Evolutionary conservation across 1,140 invertebrate species (phyloP).

Genomic region (Pseudomyrmex gracilis): DNA sequence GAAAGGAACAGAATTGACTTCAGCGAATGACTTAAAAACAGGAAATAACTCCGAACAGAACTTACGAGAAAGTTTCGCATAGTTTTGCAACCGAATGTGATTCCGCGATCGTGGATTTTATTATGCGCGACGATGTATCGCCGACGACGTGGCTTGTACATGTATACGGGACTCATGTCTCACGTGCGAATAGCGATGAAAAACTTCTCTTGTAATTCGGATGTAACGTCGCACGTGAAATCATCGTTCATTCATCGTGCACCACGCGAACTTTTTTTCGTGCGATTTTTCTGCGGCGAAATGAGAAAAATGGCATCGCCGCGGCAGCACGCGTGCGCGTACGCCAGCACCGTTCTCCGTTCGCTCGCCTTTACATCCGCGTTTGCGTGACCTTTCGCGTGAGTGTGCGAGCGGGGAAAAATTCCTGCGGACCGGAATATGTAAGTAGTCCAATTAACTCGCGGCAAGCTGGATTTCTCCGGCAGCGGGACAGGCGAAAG

Average conservation of each 20-base stretch:
- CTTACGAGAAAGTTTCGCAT: not conserved
- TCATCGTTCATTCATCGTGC: not conserved
- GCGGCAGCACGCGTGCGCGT: conserved; percentile 34
- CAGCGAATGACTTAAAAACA: not conserved
- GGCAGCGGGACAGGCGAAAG: conserved; percentile 22
- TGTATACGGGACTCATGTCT: no score
- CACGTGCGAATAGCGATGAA: no score
- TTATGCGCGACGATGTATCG: no score
- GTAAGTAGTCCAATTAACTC: conserved; percentile 63
- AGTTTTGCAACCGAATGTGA: not conserved
- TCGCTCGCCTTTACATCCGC: conserved; percentile 72
- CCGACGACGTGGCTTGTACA: no score
- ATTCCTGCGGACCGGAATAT: conserved; percentile 58
- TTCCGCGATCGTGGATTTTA: not conserved
- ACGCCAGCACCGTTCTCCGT: conserved; percentile 63
- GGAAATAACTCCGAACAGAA: not conserved
- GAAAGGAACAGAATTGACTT: conserved; percentile 38
- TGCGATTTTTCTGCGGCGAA: conserved; percentile 37
- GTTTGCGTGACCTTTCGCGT: conserved; percentile 75
- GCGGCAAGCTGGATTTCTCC: conserved; percentile 50
- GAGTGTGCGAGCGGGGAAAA: conserved; percentile 67
- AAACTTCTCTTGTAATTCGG: no score
- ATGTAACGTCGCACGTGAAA: not conserved
- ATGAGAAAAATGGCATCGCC: conserved; percentile 31
- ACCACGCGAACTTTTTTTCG: no score